A percentile compares a stretch with the other conserved stretches of the same genome.
These are phyloP conservation scores for Alviniconcha strummeri DNA, from an alignment of 2,888 invertebrate species.

Conservation along the genomic window DNA sequence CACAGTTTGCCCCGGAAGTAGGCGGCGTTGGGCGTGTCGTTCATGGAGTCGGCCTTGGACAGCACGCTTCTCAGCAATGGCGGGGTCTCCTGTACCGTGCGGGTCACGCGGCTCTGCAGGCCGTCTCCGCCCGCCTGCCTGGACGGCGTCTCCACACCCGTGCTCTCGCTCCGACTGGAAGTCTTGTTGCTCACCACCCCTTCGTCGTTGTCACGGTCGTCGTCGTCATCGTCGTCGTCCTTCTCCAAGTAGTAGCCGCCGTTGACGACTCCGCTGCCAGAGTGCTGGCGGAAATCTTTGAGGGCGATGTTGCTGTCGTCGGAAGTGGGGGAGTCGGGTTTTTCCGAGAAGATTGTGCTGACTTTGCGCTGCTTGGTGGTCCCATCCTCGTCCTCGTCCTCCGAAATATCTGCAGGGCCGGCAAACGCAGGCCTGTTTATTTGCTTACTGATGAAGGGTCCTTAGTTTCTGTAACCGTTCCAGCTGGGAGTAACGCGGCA, in stretches of 20 bases:
- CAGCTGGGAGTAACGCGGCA: no score
- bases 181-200: background rate
- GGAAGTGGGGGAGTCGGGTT: background rate
- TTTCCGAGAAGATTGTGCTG: slow-evolving; percentile 10
- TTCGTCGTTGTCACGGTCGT: background rate
- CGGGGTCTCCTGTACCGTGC: background rate
- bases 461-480: no score
- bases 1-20: slow-evolving; percentile 75
- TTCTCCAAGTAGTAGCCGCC: background rate
- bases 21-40: slow-evolving; percentile 38
- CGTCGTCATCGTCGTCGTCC: background rate
- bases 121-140: background rate
- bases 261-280: background rate
- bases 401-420: slow-evolving; percentile 11
- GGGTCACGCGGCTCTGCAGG: no score
- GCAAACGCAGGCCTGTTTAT: no score
- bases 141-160: no score
- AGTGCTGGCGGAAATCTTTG: background rate
- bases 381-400: slow-evolving; percentile 2
- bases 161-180: background rate
- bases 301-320: background rate
- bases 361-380: background rate
- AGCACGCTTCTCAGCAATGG: slow-evolving; percentile 7
- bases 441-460: no score
- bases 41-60: slow-evolving; percentile 24